Evolutionary conservation across 2,888 invertebrate species (phyloP), one percentile per base, ranked within the genome.

Genomic region (Hylaea fasciaria): DNA sequence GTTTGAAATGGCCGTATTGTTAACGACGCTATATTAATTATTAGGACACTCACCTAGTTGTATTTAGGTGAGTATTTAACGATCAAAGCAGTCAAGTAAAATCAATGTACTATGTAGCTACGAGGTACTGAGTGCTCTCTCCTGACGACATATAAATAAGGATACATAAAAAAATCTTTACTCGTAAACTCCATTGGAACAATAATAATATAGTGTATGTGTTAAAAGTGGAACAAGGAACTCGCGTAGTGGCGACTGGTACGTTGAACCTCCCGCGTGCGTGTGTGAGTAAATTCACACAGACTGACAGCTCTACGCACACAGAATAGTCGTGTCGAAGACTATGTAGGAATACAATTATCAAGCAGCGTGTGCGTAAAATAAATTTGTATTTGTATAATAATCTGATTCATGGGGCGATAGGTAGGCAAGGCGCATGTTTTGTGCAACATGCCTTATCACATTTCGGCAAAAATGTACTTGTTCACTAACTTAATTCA

Each of bases 221-320:
- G 80, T 82, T 87, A 89, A 22, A 91, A 91, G 91, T 92, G 86
- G 91, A 92, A 92, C 91, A 91, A 92, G 91, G 92, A 92, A 92
- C 91, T 91, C 88, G 87, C 87, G 85, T 85, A 87, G 90, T 89
- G 85, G 87, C 82, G 85, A 86, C 83, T 89, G 86, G 92, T 89
- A 83, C 92, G 84, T 91, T 91, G 92, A 91, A 91, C 92, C 88
- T 86, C 86, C 78, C 68, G 72, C 60, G 72, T 65, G 65, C 69
- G 78, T 77, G 80, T 85, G 81, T 78, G 81, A 71, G 81, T 67
- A 69, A n/a, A 57, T 66, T 71, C 77, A 72, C 76, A 76, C 73
- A 74, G 73, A 60, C 58, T 58, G 64, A 62, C 68, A 54, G 63
- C 66, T 68, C 66, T 66, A 71, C 71, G 74, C 77, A 65, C 73